Conservation (phyloP, 1,140 invertebrate species). For the Lineus longissimus region DNA sequence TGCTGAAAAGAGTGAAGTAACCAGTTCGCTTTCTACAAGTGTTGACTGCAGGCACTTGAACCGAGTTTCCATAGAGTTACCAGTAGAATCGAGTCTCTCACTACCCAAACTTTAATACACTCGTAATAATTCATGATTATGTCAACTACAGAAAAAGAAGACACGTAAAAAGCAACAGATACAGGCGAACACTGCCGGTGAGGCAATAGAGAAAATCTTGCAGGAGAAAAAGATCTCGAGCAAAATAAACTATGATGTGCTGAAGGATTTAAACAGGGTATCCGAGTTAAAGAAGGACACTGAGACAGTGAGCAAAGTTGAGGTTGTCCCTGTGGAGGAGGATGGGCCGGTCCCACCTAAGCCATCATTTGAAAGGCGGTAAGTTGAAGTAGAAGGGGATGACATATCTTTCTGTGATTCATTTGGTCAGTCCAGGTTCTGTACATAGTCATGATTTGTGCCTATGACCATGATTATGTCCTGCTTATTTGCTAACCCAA, state of each 20-base stretch:
- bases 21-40: no score
- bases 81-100: no score
- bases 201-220: conserved; percentile 92
- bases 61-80: no score
- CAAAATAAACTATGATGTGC: conserved; percentile 97
- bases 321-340: not conserved
- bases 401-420: not conserved
- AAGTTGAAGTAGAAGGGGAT: not conserved
- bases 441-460: not conserved
- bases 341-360: not conserved
- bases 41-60: no score
- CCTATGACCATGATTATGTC: not conserved
- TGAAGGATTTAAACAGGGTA: conserved; percentile 67
- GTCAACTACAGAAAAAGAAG: conserved; percentile 47
- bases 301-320: conserved; percentile 6
- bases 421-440: conserved; percentile 3
- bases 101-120: no score
- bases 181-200: conserved; percentile 72
- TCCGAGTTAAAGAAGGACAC: conserved; percentile 11
- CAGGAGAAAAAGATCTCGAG: conserved; percentile 91
- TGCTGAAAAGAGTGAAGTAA: no score
- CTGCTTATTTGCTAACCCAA: not conserved
- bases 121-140: no score
- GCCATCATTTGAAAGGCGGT: not conserved
- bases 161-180: conserved; percentile 54